Base-by-base conservation (phyloP, 2,797 vertebrate genomes). In the Momotus momota region DNA sequence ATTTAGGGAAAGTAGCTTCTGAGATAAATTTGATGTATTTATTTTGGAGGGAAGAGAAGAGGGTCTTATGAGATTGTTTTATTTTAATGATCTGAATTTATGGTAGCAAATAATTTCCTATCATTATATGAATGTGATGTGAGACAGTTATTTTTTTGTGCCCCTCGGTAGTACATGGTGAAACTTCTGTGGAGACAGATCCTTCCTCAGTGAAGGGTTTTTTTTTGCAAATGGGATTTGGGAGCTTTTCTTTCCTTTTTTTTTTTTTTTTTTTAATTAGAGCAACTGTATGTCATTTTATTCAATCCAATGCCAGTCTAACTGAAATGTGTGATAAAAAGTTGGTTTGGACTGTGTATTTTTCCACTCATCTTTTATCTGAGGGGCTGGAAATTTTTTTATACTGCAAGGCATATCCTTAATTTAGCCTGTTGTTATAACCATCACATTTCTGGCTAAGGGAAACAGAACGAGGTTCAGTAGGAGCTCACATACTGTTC, bases 1-100 rank as follows among this genome's bases (percentile, higher is more conserved):
- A 78, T 86, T 96, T 90, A 96, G 46, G n/a, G 49, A 86, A 95
- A 94, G 54, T 20, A 84, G 69, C 57, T 95, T 93, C 77, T 60
- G 54, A 93, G 87, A 80, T 57, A 95, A 78, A 93, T 64, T 29
- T 80, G 51, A 55, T 0, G 0, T 77, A 25, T 84, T 75, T 96
- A 60, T 89, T 95, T 91, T 93, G 72, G 78, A 73, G 49, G 48
- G 35, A 27, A 87, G 35, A 52, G 45, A 79, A 35, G 38, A 64
- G 10, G n/a, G 19, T 87, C 81, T 49, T 74, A 65, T 18, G 21
- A 61, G 23, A 86, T 66, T 67, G 40, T 54, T 88, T 83, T 48
- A 45, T 55, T 70, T 74, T 67, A 93, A 49, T 78, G n/a, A 75
- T 74, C 60, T 66, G 40, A 86, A 41, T 88, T 88, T 60, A 45